Conservation (phyloP, 1,140 invertebrate genomes). For the Brachionus rubens region DNA sequence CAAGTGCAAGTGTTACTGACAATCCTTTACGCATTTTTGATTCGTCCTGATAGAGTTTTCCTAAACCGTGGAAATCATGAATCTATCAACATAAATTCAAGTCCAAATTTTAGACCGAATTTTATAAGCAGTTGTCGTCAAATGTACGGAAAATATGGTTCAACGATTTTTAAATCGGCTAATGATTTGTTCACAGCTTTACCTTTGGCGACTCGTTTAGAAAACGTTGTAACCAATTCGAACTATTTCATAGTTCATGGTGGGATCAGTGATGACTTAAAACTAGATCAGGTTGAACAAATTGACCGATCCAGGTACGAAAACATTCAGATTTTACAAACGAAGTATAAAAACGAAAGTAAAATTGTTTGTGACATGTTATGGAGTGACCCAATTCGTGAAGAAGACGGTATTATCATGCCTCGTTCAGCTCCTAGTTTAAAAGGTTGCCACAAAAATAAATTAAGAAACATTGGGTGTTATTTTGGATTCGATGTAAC, state of each 20-base stretch:
- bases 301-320: constrained; percentile 1
- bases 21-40: constrained; percentile 23
- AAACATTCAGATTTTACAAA: neutral
- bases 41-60: constrained; percentile 9
- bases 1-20: constrained; percentile 11
- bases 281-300: neutral
- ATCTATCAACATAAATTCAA: constrained; percentile 8
- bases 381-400: constrained; percentile 6
- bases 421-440: neutral
- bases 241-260: constrained; percentile 29
- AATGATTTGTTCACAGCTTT: neutral
- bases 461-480: neutral
- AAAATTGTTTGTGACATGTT: neutral
- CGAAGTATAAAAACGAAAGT: neutral
- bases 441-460: constrained; percentile 20
- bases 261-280: constrained; percentile 11
- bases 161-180: neutral
- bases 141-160: neutral
- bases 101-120: neutral
- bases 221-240: neutral
- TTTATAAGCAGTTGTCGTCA: neutral
- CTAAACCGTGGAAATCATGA: constrained; percentile 46
- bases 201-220: constrained; percentile 2
- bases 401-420: neutral
- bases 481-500: constrained; percentile 14